A percentile compares a stretch with the other conserved stretches of the same genome.
Evolutionary conservation across 1,140 invertebrate genomes (phyloP).

Genomic region (Ridgeia piscesae): DNA sequence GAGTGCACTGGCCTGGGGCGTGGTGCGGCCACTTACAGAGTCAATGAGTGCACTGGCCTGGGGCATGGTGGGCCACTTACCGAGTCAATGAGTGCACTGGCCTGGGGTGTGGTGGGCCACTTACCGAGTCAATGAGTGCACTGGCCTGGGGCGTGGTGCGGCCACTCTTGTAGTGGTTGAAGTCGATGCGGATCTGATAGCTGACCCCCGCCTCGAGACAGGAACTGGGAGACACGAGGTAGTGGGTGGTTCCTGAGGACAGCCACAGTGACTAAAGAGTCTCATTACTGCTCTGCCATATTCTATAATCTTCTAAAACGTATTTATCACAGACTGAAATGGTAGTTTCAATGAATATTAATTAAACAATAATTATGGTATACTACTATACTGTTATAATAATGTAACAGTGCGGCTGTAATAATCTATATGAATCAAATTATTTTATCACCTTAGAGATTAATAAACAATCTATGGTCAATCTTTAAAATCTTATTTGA

Average conservation of each 20-base stretch:
- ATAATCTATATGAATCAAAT: not conserved
- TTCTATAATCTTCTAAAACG: not conserved
- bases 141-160: constrained; percentile 73
- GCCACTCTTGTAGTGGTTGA: constrained; percentile 67
- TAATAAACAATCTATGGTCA: not conserved
- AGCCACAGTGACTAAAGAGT: constrained; percentile 17
- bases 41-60: not conserved
- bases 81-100: too few relatives aligned
- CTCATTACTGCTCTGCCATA: too few relatives aligned
- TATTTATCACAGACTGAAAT: not conserved
- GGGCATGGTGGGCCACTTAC: too few relatives aligned
- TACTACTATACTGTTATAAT: not conserved
- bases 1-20: constrained; percentile 78
- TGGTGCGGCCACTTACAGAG: constrained; percentile 63
- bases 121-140: constrained; percentile 89
- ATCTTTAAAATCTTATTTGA: not conserved
- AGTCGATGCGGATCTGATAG: constrained; percentile 84
- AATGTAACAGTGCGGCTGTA: not conserved
- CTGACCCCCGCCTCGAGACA: constrained; percentile 86
- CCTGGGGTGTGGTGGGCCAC: constrained; percentile 1
- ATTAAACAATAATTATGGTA: not conserved
- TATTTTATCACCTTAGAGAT: not conserved
- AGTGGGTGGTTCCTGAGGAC: constrained; percentile 68
- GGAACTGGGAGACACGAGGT: constrained; percentile 72
- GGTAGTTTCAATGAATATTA: not conserved